phyloP scores from a whole-genome alignment of 2,113 vertebrate genomes.

The Rhynchopsitta pachyrhyncha region DNA sequence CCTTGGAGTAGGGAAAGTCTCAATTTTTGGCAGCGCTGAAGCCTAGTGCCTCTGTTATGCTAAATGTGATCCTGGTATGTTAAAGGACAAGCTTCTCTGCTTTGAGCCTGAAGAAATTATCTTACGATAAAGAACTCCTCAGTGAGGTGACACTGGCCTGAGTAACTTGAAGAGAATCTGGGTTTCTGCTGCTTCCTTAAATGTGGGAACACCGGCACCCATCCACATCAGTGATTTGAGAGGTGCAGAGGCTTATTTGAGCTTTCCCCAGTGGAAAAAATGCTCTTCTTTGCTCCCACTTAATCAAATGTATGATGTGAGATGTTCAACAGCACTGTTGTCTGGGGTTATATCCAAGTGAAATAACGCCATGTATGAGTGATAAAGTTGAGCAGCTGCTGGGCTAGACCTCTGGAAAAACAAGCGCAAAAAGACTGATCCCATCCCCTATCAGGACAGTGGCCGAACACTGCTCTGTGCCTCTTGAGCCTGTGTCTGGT shows the following conservation, averaged over 20 bases:
- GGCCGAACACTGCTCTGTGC: not conserved
- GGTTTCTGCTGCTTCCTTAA: not conserved
- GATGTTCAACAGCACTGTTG: not conserved
- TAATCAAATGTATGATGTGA: not conserved
- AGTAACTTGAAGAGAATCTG: not conserved
- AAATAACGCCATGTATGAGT: fast-evolving
- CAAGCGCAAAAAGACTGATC: not conserved
- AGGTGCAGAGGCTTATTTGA: not conserved
- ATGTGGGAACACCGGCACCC: fast-evolving
- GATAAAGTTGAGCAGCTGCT: not conserved
- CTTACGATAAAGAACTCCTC: not conserved
- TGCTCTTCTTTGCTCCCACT: not conserved
- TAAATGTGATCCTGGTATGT: not conserved
- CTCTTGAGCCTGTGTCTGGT: not conserved
- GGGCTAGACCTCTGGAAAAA: not conserved
- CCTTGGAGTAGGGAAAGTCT: not conserved
- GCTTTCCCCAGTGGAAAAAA: not conserved
- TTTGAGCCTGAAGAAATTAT: not conserved
- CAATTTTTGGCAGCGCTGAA: not conserved
- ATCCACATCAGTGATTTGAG: not conserved
- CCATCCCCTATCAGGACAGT: too few relatives aligned
- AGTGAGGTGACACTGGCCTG: not conserved
- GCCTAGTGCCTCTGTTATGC: not conserved
- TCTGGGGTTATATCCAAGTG: not conserved
- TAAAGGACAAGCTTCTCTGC: not conserved